These are phyloP conservation scores for Synanthedon andrenaeformis DNA, from an alignment of 2,888 invertebrate genomes.

Conservation along the genomic window DNA sequence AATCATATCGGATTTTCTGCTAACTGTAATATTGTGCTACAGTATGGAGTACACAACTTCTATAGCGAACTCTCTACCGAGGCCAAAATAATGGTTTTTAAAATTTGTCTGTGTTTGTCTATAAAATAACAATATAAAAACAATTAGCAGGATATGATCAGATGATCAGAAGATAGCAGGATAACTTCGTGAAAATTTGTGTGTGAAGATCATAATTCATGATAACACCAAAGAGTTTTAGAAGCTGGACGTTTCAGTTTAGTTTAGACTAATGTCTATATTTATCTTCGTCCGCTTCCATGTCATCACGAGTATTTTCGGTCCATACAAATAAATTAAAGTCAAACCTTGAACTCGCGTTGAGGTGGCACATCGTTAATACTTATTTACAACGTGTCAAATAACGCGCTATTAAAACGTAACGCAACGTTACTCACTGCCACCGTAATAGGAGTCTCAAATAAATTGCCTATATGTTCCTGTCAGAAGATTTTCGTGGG, in stretches of 20 bases:
- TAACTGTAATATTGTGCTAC: no score
- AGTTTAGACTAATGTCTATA: neutral
- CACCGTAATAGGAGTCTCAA: neutral
- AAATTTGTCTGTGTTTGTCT: no score
- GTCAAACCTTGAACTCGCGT: neutral
- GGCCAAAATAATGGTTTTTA: no score
- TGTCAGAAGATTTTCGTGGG: neutral
- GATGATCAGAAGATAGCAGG: no score
- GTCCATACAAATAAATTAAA: neutral
- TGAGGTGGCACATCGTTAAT: neutral
- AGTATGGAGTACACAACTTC: no score
- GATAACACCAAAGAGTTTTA: neutral
- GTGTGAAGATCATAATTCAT: no score
- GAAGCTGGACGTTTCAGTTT: neutral
- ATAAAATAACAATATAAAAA: no score
- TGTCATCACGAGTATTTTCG: neutral
- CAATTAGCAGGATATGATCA: no score
- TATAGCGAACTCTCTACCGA: no score
- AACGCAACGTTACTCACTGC: neutral
- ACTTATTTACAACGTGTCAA: neutral
- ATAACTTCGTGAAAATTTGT: no score
- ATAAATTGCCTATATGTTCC: neutral
- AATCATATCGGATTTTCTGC: no score
- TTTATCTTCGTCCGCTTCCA: neutral
- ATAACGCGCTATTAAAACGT: neutral